phyloP scores from a whole-genome alignment of 37 sponge, comb jelly and placozoan genomes.

The Tethya wilhelma region DNA sequence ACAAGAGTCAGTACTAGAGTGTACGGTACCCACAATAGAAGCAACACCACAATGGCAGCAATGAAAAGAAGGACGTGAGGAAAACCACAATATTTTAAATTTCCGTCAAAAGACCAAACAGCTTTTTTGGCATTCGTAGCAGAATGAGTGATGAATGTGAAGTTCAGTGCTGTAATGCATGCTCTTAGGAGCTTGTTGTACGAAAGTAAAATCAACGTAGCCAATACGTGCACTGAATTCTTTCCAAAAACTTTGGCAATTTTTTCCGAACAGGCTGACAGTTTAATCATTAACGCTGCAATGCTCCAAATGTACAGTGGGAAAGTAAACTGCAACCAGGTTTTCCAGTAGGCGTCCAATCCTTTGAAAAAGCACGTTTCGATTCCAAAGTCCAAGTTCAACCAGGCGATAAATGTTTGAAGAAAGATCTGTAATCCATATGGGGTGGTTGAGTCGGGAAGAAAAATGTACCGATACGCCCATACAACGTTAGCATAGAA shows the following conservation, averaged over 20 bases:
- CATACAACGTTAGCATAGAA: too few species aligned
- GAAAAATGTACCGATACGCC: background rate
- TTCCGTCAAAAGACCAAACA: too few species aligned
- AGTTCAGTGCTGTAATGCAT: background rate
- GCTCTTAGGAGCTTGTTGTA: background rate
- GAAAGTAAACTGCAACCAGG: background rate
- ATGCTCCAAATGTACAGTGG: background rate
- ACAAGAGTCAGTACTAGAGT: background rate
- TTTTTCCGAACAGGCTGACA: background rate
- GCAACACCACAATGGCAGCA: background rate
- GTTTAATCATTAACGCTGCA: background rate
- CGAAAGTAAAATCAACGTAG: background rate
- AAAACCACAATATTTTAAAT: too few species aligned
- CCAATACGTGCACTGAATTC: background rate
- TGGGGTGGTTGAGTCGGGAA: background rate
- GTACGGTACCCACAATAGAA: background rate
- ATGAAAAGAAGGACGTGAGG: too few species aligned
- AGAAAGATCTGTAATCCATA: background rate
- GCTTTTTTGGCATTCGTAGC: background rate
- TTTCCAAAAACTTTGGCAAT: background rate
- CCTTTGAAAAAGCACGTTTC: too few species aligned
- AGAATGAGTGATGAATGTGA: background rate
- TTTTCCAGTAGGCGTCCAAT: background rate
- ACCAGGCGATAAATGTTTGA: background rate
- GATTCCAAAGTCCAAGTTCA: too few species aligned